phyloP scores from a whole-genome alignment of 2,113 vertebrate genomes.

The Ptychochromis oligacanthus region DNA sequence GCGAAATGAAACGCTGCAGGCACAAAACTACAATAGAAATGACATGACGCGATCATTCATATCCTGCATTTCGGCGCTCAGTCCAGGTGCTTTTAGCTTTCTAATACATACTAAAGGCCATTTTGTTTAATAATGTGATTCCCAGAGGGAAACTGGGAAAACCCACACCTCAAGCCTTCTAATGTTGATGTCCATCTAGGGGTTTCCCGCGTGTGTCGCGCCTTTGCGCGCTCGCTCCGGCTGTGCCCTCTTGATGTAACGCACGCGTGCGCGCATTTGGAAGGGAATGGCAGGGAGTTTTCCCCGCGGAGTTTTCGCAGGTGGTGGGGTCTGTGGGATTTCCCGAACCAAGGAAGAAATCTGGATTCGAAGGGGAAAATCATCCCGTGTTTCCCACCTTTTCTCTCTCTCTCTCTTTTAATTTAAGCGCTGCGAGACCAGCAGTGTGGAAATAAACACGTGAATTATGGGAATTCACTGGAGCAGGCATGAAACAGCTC shows the following conservation, averaged over 20 bases:
- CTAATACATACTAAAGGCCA: neutral
- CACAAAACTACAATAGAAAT: neutral
- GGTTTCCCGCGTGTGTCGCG: conserved; percentile 22
- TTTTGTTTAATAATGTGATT: neutral
- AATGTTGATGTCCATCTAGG: conserved; percentile 8
- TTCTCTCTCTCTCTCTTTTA: neutral
- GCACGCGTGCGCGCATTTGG: neutral
- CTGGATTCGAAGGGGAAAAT: conserved; percentile 34
- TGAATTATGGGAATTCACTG: conserved; percentile 9
- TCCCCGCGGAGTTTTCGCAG: conserved; percentile 70
- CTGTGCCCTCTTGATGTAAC: neutral
- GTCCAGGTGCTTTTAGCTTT: neutral
- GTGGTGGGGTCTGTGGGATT: conserved; percentile 54
- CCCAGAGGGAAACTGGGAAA: conserved; percentile 22
- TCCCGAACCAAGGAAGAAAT: conserved; percentile 37
- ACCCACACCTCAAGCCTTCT: neutral
- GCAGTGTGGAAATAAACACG: neutral
- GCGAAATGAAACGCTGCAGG: neutral
- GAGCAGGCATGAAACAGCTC: neutral
- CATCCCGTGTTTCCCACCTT: neutral
- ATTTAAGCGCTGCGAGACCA: neutral
- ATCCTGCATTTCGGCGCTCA: neutral
- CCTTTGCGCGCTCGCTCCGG: neutral
- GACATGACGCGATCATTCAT: neutral
- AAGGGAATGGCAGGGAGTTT: conserved; percentile 60